Conservation (phyloP, 2,113 vertebrate genomes). For the Promerops cafer region DNA sequence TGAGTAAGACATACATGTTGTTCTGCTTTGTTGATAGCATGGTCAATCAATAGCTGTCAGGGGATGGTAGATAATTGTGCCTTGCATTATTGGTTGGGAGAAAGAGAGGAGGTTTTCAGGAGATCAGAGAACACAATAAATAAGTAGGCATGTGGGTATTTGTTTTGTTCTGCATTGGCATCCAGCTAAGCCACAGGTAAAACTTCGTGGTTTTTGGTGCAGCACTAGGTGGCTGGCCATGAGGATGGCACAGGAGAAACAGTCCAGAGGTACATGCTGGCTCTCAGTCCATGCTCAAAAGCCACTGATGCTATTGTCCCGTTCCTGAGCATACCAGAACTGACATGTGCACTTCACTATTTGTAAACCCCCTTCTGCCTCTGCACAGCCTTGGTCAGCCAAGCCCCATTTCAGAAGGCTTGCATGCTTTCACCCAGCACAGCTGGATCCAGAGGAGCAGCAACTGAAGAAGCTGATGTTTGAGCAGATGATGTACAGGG, state of each 20-base stretch:
- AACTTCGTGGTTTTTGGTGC: neutral
- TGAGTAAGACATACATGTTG: neutral
- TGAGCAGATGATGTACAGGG: neutral
- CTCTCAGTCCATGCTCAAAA: neutral
- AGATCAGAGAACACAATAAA: neutral
- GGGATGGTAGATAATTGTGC: neutral
- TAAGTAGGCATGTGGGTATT: neutral
- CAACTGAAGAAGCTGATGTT: neutral
- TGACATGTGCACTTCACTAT: neutral
- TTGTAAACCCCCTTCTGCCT: neutral
- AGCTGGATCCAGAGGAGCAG: neutral
- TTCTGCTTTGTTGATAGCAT: constrained; percentile 9
- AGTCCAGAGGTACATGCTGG: neutral
- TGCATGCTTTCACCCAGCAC: neutral
- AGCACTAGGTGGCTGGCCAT: neutral
- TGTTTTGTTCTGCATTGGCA: neutral
- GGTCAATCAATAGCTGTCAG: constrained; percentile 18
- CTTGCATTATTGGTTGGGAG: neutral
- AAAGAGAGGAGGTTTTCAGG: neutral
- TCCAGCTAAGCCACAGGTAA: neutral
- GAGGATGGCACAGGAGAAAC: neutral
- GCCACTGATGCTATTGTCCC: rapidly evolving
- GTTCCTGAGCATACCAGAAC: neutral
- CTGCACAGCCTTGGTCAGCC: neutral
- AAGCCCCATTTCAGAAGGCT: neutral